Conservation (phyloP, 64 coral and sea anemone species). For the Dendronephthya gigantea region DNA sequence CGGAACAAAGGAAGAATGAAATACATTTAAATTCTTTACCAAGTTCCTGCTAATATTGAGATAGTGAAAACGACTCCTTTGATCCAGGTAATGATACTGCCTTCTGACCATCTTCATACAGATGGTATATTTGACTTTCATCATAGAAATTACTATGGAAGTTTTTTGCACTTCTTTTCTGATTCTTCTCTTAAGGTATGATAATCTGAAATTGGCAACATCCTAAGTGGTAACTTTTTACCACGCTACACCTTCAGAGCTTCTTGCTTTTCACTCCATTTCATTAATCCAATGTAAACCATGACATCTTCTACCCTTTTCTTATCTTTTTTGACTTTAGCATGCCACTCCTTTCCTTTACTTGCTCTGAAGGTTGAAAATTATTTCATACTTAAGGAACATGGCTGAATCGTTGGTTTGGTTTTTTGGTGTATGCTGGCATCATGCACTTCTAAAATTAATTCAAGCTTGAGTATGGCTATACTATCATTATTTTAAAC, state of each 20-base stretch:
- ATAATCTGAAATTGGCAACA: constrained; percentile 12
- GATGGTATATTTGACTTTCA: constrained; percentile 22
- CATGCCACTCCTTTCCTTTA: constrained; percentile 1
- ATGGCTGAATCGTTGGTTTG: not conserved
- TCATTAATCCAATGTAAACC: constrained; percentile 35
- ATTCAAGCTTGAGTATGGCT: not conserved
- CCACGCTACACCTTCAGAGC: not conserved
- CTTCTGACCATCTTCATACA: constrained; percentile 28
- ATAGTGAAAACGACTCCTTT: constrained; percentile 29
- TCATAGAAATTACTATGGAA: constrained; percentile 42
- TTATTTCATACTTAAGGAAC: not conserved
- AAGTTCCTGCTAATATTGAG: constrained; percentile 39
- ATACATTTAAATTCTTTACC: constrained; percentile 61
- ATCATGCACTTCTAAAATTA: not conserved
- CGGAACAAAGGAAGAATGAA: constrained; percentile 33
- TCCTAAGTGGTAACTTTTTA: constrained; percentile 30
- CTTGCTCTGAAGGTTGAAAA: not conserved
- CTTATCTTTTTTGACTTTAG: not conserved
- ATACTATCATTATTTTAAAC: no score
- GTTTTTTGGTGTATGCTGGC: not conserved
- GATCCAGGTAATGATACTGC: not conserved
- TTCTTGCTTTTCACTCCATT: constrained; percentile 21
- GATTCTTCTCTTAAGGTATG: constrained; percentile 3
- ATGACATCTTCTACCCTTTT: constrained; percentile 12
- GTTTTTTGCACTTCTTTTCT: constrained; percentile 39